Base-by-base conservation (phyloP, 2,113 vertebrate genomes). In the Eulemur macaco region DNA sequence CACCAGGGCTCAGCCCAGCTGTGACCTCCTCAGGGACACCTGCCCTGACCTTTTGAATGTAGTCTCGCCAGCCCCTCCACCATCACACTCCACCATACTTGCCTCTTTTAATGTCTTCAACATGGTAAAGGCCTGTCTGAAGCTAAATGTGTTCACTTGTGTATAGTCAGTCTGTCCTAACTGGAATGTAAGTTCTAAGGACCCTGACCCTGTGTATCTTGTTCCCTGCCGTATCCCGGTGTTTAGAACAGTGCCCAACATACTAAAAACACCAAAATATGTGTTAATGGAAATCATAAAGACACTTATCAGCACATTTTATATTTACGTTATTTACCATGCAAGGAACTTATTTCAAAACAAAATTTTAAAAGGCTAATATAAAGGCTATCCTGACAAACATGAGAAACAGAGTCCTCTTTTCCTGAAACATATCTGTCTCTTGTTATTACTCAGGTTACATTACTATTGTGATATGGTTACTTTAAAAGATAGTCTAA, bases 401-500 rank as follows among this genome's bases (percentile, higher is more conserved):
- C 29, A 63, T 1, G 15, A 95, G 63, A 92, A 84, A 93, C 18
- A 18, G 17, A 58, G 42, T 64, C 27, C 69, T 92, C 93, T n/a
- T 25, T 69, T 69, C 71, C 37, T 25, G 25, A 86, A 92, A 63
- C 47, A 80, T 8, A 66, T 21, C 45, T 58, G 45, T 37, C 80
- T n/a, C 14, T 76, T 42, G 3, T 56, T 77, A 50, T 27, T 76
- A 56, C 83, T 92, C 47, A 69, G 69, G 56, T 69, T n/a, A 84
- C 23, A 25, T 45, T 58, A 68, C 12, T 54, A 12, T 0, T 39
- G 31, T 25, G 56, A 86, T 13, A 64, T 58, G 77, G 50, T 25
- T 87, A 84, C 52, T 89, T 89, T 76, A 69, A 87, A 92, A 96
- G 34, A 68, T 2, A 89, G 21, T 50, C n/a, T 87, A 39, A 81